phyloP scores from a whole-genome alignment of 2,113 vertebrate species.

The Lonchura striata region DNA sequence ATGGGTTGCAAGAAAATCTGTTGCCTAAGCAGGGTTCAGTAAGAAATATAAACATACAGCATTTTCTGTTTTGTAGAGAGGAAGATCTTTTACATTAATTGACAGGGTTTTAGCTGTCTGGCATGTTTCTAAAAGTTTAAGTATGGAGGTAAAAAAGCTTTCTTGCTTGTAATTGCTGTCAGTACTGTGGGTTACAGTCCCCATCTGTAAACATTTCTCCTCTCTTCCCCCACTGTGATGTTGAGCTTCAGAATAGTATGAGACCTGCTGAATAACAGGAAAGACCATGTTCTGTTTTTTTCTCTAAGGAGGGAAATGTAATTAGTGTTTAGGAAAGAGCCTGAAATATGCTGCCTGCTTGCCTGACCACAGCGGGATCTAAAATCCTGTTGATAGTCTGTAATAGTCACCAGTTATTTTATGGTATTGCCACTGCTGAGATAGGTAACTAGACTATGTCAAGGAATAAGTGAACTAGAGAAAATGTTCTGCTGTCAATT shows the following conservation, averaged over 20 bases:
- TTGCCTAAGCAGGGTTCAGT: neutral
- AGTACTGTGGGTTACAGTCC: neutral
- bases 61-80: neutral
- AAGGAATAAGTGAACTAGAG: neutral
- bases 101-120: neutral
- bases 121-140: neutral
- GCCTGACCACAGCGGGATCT: neutral
- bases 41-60: neutral
- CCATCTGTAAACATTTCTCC: neutral
- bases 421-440: neutral
- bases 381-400: neutral
- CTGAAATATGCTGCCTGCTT: neutral
- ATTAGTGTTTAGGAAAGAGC: slow-evolving; percentile 25
- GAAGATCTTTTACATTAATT: neutral
- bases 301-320: neutral
- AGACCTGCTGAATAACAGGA: slow-evolving; percentile 48
- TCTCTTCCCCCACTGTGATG: fast-evolving
- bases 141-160: neutral
- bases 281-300: neutral
- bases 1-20: neutral
- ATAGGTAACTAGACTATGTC: neutral
- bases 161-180: neutral
- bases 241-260: neutral
- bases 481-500: neutral
- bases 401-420: neutral